Evolutionary conservation across 2,888 invertebrate genomes (phyloP), one percentile per base, ranked within the genome.

Genomic region (Drosophila pullipes): DNA sequence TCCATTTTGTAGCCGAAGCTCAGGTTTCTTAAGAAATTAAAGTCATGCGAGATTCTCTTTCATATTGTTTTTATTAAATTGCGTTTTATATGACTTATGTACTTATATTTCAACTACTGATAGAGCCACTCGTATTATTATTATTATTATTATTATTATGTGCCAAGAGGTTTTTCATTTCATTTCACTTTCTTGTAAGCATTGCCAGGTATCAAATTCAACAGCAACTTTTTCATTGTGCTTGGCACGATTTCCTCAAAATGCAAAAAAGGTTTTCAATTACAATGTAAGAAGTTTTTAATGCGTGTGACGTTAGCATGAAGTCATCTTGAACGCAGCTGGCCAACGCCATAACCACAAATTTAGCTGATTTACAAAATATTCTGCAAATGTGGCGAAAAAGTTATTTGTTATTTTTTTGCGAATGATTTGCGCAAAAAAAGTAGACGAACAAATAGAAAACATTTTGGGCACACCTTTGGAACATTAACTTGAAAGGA

Each of bases 61-160:
- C 71, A 61, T 72, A 73, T 54, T 49, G 63, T 68, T 82, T 80
- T 81, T 75, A 84, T 85, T 73, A 74, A 88, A 86, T 84, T 84
- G 84, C 84, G 83, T 72, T 79, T 63, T 47, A 16, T 28, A 41
- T 18, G 28, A 50, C 18, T 25, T 49, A 13, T 35, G 35, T 35
- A 25, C 41, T 65, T 44, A 33, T 35, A 44, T 41, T 39, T 64
- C 61, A 72, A 68, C 49, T 57, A 50, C 72, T 66, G 68, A 63
- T 78, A 74, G 64, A 78, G 82, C 54, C 67, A 72, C 67, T 59
- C 53, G 50, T 44, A 47, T 22, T 49, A 47, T 22, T 39, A 57
- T 39, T 57, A 37, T 64, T 22, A 22, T 64, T 22, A 22, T 22
- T 47, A 49, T 53, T 65, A 49, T 58, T 67, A 67, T 69, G 82